These are phyloP conservation scores for Callipepla californica DNA, from an alignment of 2,113 vertebrate species.

Conservation along the genomic window DNA sequence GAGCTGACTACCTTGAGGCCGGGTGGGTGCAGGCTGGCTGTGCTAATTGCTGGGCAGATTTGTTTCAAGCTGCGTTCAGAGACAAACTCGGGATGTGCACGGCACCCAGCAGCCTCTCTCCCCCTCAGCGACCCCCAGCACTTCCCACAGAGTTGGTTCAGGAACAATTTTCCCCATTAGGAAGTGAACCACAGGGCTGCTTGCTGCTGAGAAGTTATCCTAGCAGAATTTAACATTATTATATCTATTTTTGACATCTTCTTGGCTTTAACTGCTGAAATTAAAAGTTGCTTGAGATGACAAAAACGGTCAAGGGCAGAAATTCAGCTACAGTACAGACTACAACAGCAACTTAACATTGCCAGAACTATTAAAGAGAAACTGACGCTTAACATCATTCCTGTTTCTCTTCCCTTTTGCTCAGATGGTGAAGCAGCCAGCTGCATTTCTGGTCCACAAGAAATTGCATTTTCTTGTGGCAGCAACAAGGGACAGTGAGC, in stretches of 20 bases:
- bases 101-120: neutral
- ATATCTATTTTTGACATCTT: neutral
- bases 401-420: neutral
- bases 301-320: neutral
- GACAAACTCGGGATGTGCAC: neutral
- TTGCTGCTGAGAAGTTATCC: neutral
- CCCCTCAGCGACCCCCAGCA: neutral
- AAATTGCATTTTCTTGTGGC: neutral
- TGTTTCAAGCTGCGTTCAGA: neutral
- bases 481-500: no score
- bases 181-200: neutral
- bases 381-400: neutral
- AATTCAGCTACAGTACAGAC: neutral
- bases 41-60: neutral
- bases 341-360: neutral
- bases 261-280: neutral
- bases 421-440: neutral
- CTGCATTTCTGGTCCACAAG: neutral
- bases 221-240: neutral
- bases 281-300: neutral
- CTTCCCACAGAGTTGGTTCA: neutral
- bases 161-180: neutral
- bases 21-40: neutral
- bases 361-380: neutral
- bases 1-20: neutral